Evolutionary conservation across 35 echinoderm and acorn worm species (phyloP).

Genomic region (Lytechinus pictus): DNA sequence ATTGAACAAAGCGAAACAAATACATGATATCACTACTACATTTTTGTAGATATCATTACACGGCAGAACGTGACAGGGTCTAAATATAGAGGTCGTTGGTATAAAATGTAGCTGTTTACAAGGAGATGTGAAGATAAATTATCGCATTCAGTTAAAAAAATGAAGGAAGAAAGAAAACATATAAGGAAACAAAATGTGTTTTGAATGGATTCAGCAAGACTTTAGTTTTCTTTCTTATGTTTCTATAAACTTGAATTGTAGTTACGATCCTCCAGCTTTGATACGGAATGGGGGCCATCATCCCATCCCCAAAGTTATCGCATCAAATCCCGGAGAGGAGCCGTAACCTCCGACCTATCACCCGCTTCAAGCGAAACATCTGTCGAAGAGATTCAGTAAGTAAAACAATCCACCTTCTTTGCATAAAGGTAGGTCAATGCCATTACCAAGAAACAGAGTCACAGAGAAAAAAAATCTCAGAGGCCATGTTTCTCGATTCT

Average conservation of each 20-base stretch:
- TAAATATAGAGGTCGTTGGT: too few relatives aligned
- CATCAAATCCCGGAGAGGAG: background rate
- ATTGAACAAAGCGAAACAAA: too few relatives aligned
- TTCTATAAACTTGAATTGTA: background rate
- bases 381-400: background rate
- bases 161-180: too few relatives aligned
- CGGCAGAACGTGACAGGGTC: too few relatives aligned
- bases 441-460: background rate
- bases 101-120: too few relatives aligned
- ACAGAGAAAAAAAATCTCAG: background rate
- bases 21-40: too few relatives aligned
- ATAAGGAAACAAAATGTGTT: too few relatives aligned
- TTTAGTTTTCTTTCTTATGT: too few relatives aligned
- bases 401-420: background rate
- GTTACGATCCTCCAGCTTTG: background rate
- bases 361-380: background rate
- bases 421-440: background rate
- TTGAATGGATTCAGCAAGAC: too few relatives aligned
- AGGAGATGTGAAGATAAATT: too few relatives aligned
- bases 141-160: too few relatives aligned
- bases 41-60: too few relatives aligned
- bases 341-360: background rate
- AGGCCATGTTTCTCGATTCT: background rate
- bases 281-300: background rate
- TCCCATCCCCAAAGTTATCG: background rate